Evolutionary conservation across 2,888 invertebrate genomes (phyloP).

Genomic region (Dasysyrphus albostriatus): DNA sequence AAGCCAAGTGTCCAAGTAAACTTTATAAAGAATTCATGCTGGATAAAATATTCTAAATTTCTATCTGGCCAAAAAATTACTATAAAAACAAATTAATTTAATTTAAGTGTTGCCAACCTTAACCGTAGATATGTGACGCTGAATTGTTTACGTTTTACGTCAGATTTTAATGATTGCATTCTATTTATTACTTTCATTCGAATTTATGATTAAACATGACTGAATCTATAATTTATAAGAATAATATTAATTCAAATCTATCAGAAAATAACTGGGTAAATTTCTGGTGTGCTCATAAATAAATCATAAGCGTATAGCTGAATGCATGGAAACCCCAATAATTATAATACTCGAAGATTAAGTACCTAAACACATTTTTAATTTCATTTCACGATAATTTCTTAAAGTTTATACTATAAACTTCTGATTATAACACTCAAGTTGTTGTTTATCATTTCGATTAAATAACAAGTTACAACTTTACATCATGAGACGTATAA

Average conservation of each 20-base stretch:
- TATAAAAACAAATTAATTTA: too few species aligned
- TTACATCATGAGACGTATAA: not conserved
- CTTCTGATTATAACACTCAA: not conserved
- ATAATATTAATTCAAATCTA: not conserved
- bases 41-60: too few species aligned
- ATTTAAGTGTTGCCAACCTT: too few species aligned
- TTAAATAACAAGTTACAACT: not conserved
- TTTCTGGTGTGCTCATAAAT: not conserved
- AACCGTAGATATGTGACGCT: too few species aligned
- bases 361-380: not conserved
- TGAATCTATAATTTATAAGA: not conserved
- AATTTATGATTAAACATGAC: not conserved
- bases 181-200: too few species aligned
- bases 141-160: not conserved
- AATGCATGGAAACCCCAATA: not conserved
- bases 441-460: not conserved
- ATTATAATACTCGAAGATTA: not conserved
- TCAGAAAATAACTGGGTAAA: not conserved
- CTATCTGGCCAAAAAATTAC: too few species aligned
- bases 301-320: not conserved
- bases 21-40: too few species aligned
- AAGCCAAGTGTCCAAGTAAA: too few species aligned
- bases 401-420: not conserved
- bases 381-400: not conserved
- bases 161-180: not conserved